Evolutionary conservation across 2,888 invertebrate species (phyloP).

Genomic region (Synergus itoensis): DNA sequence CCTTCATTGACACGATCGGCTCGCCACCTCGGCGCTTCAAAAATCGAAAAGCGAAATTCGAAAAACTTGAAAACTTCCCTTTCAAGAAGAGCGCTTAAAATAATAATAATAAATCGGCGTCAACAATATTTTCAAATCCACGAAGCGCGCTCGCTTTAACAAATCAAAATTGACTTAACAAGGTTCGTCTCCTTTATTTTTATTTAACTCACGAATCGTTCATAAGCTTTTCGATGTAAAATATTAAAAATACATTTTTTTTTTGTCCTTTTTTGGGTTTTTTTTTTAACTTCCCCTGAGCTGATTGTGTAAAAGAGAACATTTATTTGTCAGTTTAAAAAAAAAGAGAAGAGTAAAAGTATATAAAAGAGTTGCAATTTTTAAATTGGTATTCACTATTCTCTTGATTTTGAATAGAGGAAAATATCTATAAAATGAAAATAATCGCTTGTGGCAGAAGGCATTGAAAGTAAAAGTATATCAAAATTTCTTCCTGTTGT

Average conservation of each 20-base stretch:
- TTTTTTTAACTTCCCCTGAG: not conserved
- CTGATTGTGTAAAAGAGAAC: conserved; percentile 4
- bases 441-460: not conserved
- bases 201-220: not conserved
- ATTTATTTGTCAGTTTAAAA: not conserved
- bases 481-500: not conserved
- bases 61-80: not conserved
- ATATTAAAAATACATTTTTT: conserved; percentile 14
- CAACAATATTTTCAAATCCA: conserved; percentile 7
- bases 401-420: not conserved
- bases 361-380: not conserved
- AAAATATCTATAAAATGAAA: not conserved
- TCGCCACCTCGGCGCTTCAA: conserved; percentile 6
- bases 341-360: not conserved
- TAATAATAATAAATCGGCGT: not conserved
- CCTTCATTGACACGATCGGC: conserved; percentile 3
- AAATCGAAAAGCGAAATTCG: not conserved
- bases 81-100: not conserved
- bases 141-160: not conserved
- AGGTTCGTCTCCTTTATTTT: conserved; percentile 4
- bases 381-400: not conserved
- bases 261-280: not conserved
- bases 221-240: not conserved
- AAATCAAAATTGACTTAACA: not conserved
- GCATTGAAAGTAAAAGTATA: not conserved